These are phyloP conservation scores for Holothuria scabra DNA, from an alignment of 53 echinoderm and acorn worm genomes.

Conservation along the genomic window DNA sequence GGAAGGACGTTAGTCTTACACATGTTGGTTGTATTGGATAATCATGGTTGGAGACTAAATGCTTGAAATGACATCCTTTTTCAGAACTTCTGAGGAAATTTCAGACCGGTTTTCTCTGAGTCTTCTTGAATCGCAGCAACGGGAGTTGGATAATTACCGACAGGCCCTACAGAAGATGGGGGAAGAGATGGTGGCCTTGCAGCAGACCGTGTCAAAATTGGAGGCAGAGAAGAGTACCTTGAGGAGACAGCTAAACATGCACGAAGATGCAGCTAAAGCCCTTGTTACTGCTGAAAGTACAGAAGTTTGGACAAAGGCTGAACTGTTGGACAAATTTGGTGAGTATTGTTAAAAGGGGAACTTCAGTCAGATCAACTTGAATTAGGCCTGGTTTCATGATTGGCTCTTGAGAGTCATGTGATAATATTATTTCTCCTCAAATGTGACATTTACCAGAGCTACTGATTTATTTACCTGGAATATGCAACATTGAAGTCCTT, in stretches of 20 bases:
- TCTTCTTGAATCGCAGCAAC: constrained; percentile 88
- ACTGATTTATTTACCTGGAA: too few species aligned
- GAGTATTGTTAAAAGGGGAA: constrained; percentile 13
- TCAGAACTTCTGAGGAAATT: constrained; percentile 45
- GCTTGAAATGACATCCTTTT: background rate
- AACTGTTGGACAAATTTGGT: constrained; percentile 89
- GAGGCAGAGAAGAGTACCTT: constrained; percentile 83
- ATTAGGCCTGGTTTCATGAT: too few species aligned
- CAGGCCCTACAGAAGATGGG: constrained; percentile 95
- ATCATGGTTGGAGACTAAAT: too few species aligned
- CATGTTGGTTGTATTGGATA: too few species aligned
- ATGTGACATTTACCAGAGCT: too few species aligned
- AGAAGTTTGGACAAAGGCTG: constrained; percentile 76
- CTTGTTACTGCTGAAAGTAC: constrained; percentile 74
- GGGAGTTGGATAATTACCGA: constrained; percentile 87
- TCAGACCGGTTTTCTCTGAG: constrained; percentile 68
- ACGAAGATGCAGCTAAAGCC: constrained; percentile 90
- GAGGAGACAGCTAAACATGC: constrained; percentile 87
- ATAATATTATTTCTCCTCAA: too few species aligned
- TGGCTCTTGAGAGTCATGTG: too few species aligned
- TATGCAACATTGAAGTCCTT: too few species aligned
- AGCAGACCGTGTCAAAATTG: constrained; percentile 76
- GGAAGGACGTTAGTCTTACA: too few species aligned
- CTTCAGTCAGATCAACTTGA: too few species aligned
- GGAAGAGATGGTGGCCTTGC: constrained; percentile 82